phyloP scores from a whole-genome alignment of 1,140 invertebrate genomes.

The Bradysia coprophila region DNA sequence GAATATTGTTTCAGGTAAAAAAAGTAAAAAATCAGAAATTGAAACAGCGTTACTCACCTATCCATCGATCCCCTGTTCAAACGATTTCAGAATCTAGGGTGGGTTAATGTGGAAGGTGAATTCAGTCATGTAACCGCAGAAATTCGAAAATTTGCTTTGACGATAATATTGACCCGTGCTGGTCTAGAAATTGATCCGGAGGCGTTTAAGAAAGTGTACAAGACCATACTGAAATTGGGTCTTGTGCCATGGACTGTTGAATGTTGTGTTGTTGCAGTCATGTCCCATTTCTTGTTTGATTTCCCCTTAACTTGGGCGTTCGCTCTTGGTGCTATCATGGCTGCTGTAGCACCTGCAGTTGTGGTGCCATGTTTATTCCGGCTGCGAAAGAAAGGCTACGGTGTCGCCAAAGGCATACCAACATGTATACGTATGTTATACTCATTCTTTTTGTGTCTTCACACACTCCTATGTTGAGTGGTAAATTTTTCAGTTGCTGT shows the following conservation, averaged over 20 bases:
- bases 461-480: too few relatives aligned
- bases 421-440: too few relatives aligned
- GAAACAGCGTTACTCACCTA: neutral
- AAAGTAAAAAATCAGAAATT: neutral
- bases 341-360: slow-evolving; percentile 88
- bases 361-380: slow-evolving; percentile 80
- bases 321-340: slow-evolving; percentile 66
- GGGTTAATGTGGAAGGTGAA: slow-evolving; percentile 42
- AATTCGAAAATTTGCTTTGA: slow-evolving; percentile 71
- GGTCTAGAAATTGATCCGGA: slow-evolving; percentile 79
- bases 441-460: too few relatives aligned
- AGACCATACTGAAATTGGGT: slow-evolving; percentile 62
- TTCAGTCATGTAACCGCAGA: slow-evolving; percentile 40
- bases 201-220: slow-evolving; percentile 60
- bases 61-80: too few relatives aligned
- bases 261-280: slow-evolving; percentile 41
- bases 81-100: slow-evolving; percentile 41
- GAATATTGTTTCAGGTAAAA: slow-evolving; percentile 44
- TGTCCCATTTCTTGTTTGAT: slow-evolving; percentile 52
- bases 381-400: slow-evolving; percentile 67
- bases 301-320: slow-evolving; percentile 80
- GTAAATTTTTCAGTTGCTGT: too few relatives aligned
- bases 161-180: slow-evolving; percentile 81
- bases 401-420: slow-evolving; percentile 84
- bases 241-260: slow-evolving; percentile 78